These are phyloP conservation scores for Geophilus truncorum DNA, from an alignment of 2,888 invertebrate genomes.

Conservation along the genomic window DNA sequence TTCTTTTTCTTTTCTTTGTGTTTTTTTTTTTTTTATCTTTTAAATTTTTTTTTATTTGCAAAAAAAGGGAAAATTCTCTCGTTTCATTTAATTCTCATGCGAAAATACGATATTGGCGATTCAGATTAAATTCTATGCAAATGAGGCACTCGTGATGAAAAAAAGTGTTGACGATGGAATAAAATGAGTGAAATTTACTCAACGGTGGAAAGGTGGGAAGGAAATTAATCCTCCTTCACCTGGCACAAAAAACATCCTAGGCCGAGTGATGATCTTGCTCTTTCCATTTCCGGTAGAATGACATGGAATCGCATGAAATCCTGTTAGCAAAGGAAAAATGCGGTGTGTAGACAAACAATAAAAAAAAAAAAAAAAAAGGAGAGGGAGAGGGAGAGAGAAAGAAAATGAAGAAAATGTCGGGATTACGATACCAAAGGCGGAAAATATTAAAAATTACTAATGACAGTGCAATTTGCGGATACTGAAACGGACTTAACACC, in stretches of 20 bases:
- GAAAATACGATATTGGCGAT: not conserved
- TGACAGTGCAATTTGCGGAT: not conserved
- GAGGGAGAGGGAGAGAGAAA: too few relatives aligned
- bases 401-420: not conserved
- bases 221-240: not conserved
- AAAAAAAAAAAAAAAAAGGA: not conserved
- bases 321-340: too few relatives aligned
- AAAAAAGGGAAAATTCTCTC: too few relatives aligned
- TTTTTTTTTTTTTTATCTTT: too few relatives aligned
- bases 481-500: not conserved
- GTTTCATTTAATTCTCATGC: too few relatives aligned
- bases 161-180: not conserved
- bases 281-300: not conserved
- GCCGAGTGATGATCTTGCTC: not conserved
- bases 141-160: not conserved
- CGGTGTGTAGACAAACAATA: not conserved
- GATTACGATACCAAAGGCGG: not conserved
- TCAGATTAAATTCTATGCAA: not conserved
- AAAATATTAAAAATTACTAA: not conserved
- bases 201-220: not conserved
- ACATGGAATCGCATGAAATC: not conserved
- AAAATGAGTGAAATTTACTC: not conserved
- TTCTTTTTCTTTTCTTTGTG: too few relatives aligned
- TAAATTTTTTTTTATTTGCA: too few relatives aligned
- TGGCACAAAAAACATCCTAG: not conserved